A percentile compares a stretch with the other conserved stretches of the same genome.
Conservation (phyloP, 2,888 invertebrate genomes). For the Mellilla xanthometata region DNA sequence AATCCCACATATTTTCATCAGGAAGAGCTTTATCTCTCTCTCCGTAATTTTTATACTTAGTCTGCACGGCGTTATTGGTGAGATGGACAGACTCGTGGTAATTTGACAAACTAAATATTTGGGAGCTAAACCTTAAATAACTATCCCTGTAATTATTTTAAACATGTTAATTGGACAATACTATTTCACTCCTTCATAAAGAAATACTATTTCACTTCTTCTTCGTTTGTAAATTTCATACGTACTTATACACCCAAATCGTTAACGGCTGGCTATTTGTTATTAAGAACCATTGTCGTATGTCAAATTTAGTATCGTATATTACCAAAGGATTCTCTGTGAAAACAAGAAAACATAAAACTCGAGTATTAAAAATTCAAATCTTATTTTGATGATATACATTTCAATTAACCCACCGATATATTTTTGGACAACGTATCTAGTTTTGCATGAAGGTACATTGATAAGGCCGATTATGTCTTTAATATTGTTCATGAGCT, state of each 20-base stretch:
- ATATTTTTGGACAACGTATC: slow-evolving; percentile 97
- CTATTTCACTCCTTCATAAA: too few species aligned
- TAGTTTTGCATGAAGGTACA: slow-evolving; percentile 85
- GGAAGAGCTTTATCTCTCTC: slow-evolving; percentile 90
- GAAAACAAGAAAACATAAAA: slow-evolving; percentile 39
- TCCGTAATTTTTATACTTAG: slow-evolving; percentile 89
- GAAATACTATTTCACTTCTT: too few species aligned
- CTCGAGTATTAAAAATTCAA: too few species aligned
- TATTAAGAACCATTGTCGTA: slow-evolving; percentile 97
- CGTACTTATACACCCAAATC: slow-evolving; percentile 95
- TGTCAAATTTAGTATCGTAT: slow-evolving; percentile 96
- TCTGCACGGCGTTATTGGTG: slow-evolving; percentile 96
- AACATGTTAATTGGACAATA: too few species aligned
- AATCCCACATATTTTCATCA: slow-evolving; percentile 97
- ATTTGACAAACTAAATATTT: slow-evolving; percentile 92
- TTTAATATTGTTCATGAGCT: slow-evolving; percentile 92
- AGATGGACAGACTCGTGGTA: slow-evolving; percentile 96
- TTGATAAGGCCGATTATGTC: slow-evolving; percentile 91
- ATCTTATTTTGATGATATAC: too few species aligned
- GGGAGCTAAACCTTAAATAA: slow-evolving; percentile 95
- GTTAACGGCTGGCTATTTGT: slow-evolving; percentile 95
- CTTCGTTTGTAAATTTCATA: background rate
- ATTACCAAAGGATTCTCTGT: slow-evolving; percentile 94
- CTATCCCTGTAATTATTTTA: slow-evolving; percentile 86
- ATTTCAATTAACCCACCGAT: slow-evolving; percentile 87